Percentiles rank a stretch among this genome's conserved stretches.
Conservation (phyloP, 1,140 invertebrate species). For the Reticulitermes speratus region DNA sequence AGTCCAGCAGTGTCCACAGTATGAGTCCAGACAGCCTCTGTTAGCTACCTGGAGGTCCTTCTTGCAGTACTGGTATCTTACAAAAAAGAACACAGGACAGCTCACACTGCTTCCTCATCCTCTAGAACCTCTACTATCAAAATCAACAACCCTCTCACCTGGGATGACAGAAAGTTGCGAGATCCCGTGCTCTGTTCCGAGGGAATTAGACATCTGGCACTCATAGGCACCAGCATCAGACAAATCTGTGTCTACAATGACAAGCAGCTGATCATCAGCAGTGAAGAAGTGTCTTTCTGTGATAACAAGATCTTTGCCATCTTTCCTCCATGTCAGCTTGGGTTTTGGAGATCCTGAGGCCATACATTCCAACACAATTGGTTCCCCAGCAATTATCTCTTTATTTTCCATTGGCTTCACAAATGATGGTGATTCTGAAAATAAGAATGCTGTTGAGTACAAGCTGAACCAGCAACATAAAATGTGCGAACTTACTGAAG, state of each 20-base stretch:
- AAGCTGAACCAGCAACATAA: too few species aligned
- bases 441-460: not conserved
- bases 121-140: too few species aligned
- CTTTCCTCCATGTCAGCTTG: constrained; percentile 85
- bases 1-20: too few species aligned
- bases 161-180: constrained; percentile 57
- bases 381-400: constrained; percentile 72
- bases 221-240: constrained; percentile 83
- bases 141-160: constrained; percentile 43
- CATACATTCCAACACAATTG: constrained; percentile 85
- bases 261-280: constrained; percentile 79
- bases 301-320: constrained; percentile 68
- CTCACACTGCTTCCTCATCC: too few species aligned
- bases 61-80: too few species aligned
- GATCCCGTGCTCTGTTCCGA: constrained; percentile 63
- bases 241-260: constrained; percentile 76
- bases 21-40: too few species aligned
- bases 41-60: too few species aligned
- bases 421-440: constrained; percentile 77
- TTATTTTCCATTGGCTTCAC: constrained; percentile 82
- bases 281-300: constrained; percentile 81
- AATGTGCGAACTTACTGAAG: too few species aligned
- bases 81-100: too few species aligned
- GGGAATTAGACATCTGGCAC: constrained; percentile 83
- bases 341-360: constrained; percentile 83